Evolutionary conservation across 2,888 invertebrate species (phyloP).

Genomic region (Scrobipalpa atriplicella): DNA sequence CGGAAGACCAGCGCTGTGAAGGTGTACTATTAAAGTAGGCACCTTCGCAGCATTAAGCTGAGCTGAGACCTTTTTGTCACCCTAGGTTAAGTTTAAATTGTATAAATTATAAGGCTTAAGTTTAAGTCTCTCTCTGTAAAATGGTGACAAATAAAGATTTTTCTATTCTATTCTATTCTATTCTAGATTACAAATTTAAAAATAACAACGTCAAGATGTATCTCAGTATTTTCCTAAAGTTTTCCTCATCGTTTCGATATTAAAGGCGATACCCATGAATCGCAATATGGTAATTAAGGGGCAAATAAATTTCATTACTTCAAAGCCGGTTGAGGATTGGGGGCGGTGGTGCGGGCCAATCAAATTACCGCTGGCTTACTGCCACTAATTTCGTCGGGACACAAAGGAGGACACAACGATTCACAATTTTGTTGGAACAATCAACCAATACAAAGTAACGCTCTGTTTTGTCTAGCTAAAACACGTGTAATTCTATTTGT

Average conservation of each 20-base stretch:
- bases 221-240: neutral
- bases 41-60: too few relatives aligned
- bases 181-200: too few relatives aligned
- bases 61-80: too few relatives aligned
- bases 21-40: too few relatives aligned
- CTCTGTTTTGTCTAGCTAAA: too few relatives aligned
- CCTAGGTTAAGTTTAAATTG: too few relatives aligned
- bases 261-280: neutral
- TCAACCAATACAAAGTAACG: neutral
- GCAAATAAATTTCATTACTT: conserved; percentile 2
- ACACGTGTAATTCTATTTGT: too few relatives aligned
- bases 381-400: conserved; percentile 1
- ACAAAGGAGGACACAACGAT: neutral
- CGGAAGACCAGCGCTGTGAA: too few relatives aligned
- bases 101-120: too few relatives aligned
- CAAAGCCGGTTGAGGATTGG: neutral
- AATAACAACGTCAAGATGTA: neutral
- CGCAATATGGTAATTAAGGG: neutral
- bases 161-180: too few relatives aligned
- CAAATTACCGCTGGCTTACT: conserved; percentile 14
- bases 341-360: conserved; percentile 5
- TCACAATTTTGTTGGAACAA: neutral
- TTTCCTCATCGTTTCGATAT: neutral
- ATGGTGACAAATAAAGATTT: too few relatives aligned
- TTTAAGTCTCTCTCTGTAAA: too few relatives aligned